Base-by-base conservation (phyloP, 1,140 invertebrate species). In the Orchestia grillus region DNA sequence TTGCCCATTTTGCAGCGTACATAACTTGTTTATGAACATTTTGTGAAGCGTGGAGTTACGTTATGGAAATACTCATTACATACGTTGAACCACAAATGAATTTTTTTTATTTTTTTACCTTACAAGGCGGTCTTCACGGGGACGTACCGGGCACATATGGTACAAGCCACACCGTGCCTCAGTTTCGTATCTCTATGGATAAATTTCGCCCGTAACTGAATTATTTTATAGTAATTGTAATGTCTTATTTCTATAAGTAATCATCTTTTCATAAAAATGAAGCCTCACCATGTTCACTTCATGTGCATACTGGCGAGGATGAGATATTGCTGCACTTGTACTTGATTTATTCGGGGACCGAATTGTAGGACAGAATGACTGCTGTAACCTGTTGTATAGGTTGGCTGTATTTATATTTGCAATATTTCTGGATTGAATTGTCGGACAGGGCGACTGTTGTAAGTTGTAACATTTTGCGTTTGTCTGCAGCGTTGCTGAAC, bases 401-500 rank as follows among this genome's bases (percentile, higher is more conserved):
- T 53, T 53, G 6, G 47, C 47, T n/a, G n/a, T n/a, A 53, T 53
- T 6, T 53, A 8, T 53, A 19, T 53, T 53, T 53, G 47, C 47
- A 53, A 6, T 19, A 53, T 19, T 53, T 53, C 19, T 19, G 19
- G 19, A 53, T 53, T 8, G 19, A 53, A 53, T 53, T 8, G 47
- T n/a, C n/a, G n/a, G n/a, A n/a, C n/a, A n/a, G n/a, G n/a, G n/a
- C n/a, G n/a, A n/a, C n/a, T n/a, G 40, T 77, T 40, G 16, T 16
- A n/a, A 36, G 36, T 36, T 15, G 36, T 87, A 87, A 87, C 87
- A 36, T 8, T 6, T 92, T 92, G 19, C 42, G 23, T 94, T 47
- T 40, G 4, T 43, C n/a, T n/a, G 44, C 44, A 94, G 92, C 92
- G 43, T 47, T 94, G 92, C 92, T 94, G 92, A 94, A 94, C 92